phyloP scores from a whole-genome alignment of 2,113 vertebrate species.

The Gopherus flavomarginatus region DNA sequence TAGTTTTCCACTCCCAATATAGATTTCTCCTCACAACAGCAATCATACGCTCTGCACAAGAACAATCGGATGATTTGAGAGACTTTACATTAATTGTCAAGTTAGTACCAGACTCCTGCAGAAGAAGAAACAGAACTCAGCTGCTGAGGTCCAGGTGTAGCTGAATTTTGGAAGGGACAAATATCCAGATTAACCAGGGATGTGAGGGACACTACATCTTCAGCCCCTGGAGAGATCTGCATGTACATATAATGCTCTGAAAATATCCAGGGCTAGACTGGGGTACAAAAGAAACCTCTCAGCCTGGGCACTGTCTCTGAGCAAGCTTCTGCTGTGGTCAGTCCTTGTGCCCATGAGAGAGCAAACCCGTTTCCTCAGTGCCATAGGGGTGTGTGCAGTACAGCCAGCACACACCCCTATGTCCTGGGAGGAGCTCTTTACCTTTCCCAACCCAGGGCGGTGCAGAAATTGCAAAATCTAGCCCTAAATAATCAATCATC shows the following conservation, averaged over 20 bases:
- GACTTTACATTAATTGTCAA: neutral
- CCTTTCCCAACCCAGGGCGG: neutral
- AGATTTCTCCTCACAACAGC: fast-evolving
- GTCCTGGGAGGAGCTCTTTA: neutral
- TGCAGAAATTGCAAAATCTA: neutral
- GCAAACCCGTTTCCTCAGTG: neutral
- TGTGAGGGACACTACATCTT: neutral
- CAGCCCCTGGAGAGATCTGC: neutral
- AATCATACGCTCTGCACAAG: neutral
- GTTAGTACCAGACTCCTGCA: neutral
- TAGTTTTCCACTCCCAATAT: neutral
- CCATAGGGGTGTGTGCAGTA: no score
- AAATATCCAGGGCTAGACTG: neutral
- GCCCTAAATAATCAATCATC: neutral
- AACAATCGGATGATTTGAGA: neutral
- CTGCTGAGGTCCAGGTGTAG: neutral
- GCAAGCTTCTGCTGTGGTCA: neutral
- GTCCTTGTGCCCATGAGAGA: neutral
- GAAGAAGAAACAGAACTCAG: neutral
- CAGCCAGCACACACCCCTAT: neutral
- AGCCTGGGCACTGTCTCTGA: neutral
- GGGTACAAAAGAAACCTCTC: fast-evolving
- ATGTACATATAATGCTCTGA: neutral
- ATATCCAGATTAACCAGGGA: neutral
- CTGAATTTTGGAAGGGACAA: neutral